Conservation (phyloP, 2,797 vertebrate species). For the Merluccius polli region DNA sequence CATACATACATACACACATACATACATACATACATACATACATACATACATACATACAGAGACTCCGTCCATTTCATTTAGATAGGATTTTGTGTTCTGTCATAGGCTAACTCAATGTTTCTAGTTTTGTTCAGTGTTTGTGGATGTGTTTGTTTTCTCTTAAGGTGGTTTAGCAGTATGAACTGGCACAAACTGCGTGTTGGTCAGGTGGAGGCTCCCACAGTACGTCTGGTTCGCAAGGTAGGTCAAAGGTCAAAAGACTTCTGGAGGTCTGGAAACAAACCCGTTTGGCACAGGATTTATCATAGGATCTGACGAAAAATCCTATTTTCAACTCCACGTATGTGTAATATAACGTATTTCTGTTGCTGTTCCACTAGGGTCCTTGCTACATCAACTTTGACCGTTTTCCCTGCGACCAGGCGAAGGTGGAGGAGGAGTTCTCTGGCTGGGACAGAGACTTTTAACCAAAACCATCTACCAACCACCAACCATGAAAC, state of each 20-base stretch:
- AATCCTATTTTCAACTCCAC: not conserved
- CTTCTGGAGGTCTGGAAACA: not conserved
- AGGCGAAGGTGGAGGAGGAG: slow-evolving; percentile 64
- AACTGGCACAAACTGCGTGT: slow-evolving; percentile 79
- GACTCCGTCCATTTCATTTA: no score
- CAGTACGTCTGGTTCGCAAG: slow-evolving; percentile 73
- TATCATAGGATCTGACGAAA: not conserved
- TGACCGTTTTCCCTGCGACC: slow-evolving; percentile 71
- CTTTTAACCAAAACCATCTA: slow-evolving; percentile 46
- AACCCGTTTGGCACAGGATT: no score
- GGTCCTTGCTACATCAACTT: slow-evolving; percentile 80
- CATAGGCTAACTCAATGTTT: not conserved
- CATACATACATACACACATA: no score
- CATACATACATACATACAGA: no score
- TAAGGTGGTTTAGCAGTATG: slow-evolving; percentile 76
- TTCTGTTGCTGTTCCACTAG: slow-evolving; percentile 47
- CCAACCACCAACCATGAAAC: not conserved
- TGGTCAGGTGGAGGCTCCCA: slow-evolving; percentile 74
- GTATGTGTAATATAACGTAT: not conserved
- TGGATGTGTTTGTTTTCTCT: not conserved
- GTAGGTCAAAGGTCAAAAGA: slow-evolving; percentile 42
- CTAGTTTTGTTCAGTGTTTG: not conserved
- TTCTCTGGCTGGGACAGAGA: slow-evolving; percentile 72
- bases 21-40: no score
- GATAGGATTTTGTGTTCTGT: not conserved